phyloP scores from a whole-genome alignment of 2,797 vertebrate species.

The Ispidina lecontei region DNA sequence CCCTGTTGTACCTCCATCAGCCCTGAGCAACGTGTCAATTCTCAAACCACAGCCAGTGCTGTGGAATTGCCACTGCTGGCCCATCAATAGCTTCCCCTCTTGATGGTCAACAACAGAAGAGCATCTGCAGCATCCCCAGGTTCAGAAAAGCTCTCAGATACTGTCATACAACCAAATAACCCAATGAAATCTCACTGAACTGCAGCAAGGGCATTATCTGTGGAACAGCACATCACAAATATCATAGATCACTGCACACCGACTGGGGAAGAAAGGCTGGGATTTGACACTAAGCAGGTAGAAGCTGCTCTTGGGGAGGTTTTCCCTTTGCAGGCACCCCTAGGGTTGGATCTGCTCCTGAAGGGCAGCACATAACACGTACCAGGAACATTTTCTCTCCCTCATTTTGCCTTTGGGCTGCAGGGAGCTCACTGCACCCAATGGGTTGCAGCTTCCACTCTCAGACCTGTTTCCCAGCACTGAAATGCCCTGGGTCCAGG shows the following conservation, averaged over 20 bases:
- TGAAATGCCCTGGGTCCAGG: neutral
- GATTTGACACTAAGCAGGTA: neutral
- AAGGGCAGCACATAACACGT: fast-evolving
- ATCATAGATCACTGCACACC: neutral
- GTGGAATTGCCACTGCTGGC: fast-evolving
- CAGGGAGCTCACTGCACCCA: neutral
- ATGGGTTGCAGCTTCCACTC: neutral
- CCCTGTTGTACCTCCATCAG: neutral
- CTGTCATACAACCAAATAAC: neutral
- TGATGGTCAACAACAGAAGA: neutral
- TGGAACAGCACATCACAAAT: neutral
- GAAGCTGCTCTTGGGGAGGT: neutral
- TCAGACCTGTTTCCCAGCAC: neutral
- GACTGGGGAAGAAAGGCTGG: neutral
- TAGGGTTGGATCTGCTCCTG: neutral
- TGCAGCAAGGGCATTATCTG: neutral
- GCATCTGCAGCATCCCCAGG: neutral
- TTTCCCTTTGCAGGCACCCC: neutral
- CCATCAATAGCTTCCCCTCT: neutral
- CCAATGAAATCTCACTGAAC: neutral
- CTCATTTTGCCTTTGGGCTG: neutral
- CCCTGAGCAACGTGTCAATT: fast-evolving
- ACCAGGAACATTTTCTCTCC: fast-evolving
- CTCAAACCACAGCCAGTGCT: neutral
- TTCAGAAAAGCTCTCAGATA: neutral